A percentile compares a stretch with the other conserved stretches of the same genome.
Conservation (phyloP, 2,888 invertebrate genomes). For the Parnassius smintheus region DNA sequence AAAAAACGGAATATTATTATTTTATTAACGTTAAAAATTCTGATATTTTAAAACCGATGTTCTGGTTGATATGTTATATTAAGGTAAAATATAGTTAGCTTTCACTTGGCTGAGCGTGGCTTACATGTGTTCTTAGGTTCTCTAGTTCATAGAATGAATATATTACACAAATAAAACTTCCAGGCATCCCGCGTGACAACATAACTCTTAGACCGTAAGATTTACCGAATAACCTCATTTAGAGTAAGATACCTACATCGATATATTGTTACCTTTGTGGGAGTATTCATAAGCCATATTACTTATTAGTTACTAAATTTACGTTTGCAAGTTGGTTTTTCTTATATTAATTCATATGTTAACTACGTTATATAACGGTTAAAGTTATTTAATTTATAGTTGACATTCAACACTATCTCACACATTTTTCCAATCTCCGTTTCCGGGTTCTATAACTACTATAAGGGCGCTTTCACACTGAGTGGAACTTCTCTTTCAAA, state of each 20-base stretch:
- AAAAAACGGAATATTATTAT: background rate
- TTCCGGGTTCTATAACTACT: background rate
- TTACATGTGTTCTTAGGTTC: constrained; percentile 22
- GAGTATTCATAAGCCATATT: constrained; percentile 19
- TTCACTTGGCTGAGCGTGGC: constrained; percentile 14
- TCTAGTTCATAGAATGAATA: constrained; percentile 10
- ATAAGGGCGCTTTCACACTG: background rate
- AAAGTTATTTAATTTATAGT: constrained; percentile 1
- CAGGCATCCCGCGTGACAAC: constrained; percentile 7
- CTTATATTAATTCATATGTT: constrained; percentile 1
- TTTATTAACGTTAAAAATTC: constrained; percentile 12
- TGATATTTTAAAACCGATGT: constrained; percentile 14
- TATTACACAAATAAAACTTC: background rate
- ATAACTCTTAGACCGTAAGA: constrained; percentile 10
- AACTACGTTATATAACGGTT: background rate
- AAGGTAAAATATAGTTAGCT: constrained; percentile 15
- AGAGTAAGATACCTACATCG: constrained; percentile 1
- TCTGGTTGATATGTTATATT: constrained; percentile 17
- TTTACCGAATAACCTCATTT: constrained; percentile 13
- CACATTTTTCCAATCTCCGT: background rate
- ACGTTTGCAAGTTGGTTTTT: constrained; percentile 7
- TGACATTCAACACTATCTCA: constrained; percentile 5
- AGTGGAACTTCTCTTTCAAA: no score
- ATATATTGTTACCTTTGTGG: constrained; percentile 14
- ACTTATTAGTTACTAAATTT: constrained; percentile 1